A percentile compares a stretch with the other conserved stretches of the same genome.
Evolutionary conservation across 2,888 invertebrate genomes (phyloP).

Genomic region (Marasmarcha lunaedactyla): DNA sequence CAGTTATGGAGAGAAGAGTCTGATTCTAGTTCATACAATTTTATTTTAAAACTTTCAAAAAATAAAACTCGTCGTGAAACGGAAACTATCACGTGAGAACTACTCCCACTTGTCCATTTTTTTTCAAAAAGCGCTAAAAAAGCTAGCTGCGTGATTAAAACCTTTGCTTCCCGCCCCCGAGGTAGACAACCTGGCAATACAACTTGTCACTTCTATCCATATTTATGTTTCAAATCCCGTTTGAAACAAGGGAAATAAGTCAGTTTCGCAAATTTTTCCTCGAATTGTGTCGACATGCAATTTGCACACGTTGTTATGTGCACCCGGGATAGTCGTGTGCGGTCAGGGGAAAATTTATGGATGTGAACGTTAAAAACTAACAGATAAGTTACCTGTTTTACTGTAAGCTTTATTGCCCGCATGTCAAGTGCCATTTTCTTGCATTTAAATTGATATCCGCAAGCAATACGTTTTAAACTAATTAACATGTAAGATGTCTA

Average conservation of each 20-base stretch:
- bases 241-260: conserved; percentile 18
- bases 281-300: conserved; percentile 32
- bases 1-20: too few relatives aligned
- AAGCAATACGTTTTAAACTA: conserved; percentile 28
- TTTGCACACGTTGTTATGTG: conserved; percentile 35
- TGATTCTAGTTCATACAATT: too few relatives aligned
- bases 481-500: conserved; percentile 29
- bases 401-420: conserved; percentile 13
- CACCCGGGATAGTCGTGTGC: conserved; percentile 25
- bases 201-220: neutral
- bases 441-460: conserved; percentile 13
- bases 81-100: too few relatives aligned
- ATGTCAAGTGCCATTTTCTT: conserved; percentile 8
- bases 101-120: too few relatives aligned
- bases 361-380: conserved; percentile 30
- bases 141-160: neutral
- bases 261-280: conserved; percentile 32
- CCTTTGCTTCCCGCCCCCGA: neutral
- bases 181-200: conserved; percentile 3
- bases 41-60: too few relatives aligned
- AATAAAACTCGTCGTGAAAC: too few relatives aligned
- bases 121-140: too few relatives aligned
- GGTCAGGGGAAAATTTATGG: conserved; percentile 32
- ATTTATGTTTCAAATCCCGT: neutral
- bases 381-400: neutral